phyloP scores from a whole-genome alignment of 1,140 invertebrate genomes.

The Pogonomyrmex californicus region DNA sequence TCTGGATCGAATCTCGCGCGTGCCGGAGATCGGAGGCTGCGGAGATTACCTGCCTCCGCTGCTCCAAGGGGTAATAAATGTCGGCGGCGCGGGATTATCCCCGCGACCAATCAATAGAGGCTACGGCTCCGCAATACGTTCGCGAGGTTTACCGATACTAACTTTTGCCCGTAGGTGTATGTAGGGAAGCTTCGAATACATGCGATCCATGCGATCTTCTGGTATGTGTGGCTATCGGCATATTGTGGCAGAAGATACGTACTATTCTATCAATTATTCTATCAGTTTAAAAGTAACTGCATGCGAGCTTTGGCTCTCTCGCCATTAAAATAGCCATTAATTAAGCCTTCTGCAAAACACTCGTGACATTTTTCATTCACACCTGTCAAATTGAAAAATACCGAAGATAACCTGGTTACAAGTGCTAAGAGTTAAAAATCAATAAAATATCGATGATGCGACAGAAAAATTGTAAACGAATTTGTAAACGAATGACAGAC shows the following conservation, averaged over 20 bases:
- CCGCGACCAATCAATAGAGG: constrained; percentile 66
- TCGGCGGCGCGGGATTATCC: constrained; percentile 73
- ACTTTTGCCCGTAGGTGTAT: constrained; percentile 53
- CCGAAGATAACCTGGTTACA: background rate
- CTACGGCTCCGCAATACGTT: constrained; percentile 70
- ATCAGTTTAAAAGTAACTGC: background rate
- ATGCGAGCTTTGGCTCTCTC: background rate
- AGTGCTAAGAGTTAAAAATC: constrained; percentile 2
- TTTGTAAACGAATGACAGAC: background rate
- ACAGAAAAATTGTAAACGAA: background rate
- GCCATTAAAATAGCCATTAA: background rate
- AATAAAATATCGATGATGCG: background rate
- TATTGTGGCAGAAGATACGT: background rate
- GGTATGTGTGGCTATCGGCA: background rate
- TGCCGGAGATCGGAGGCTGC: constrained; percentile 61
- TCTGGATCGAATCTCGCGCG: constrained; percentile 60
- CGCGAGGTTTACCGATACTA: constrained; percentile 62
- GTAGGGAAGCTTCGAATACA: background rate
- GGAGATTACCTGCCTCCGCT: constrained; percentile 71
- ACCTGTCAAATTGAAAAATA: background rate
- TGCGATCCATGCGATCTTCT: background rate
- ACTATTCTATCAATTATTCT: background rate
- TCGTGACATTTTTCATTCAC: background rate
- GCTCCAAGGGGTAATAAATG: constrained; percentile 73
- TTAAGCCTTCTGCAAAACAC: background rate